phyloP scores from a whole-genome alignment of 2,113 vertebrate genomes.

The Sinosuthora webbiana region DNA sequence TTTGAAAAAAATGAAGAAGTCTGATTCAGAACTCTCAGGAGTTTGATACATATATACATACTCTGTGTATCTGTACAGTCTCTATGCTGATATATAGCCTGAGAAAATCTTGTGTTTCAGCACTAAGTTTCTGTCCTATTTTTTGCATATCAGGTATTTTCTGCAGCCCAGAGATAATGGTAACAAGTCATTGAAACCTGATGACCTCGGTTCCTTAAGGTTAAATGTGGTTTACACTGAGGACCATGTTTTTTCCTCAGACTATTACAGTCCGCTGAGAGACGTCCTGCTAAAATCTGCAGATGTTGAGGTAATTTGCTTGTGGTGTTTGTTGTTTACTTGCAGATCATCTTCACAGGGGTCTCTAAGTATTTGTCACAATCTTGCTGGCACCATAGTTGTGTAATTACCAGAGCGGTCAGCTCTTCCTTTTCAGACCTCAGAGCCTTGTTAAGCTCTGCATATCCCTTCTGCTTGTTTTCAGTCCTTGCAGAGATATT shows the following conservation, averaged over 20 bases:
- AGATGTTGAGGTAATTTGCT: conserved; percentile 82
- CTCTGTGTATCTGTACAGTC: background rate
- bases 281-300: conserved; percentile 90
- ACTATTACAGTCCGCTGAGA: conserved; percentile 89
- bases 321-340: background rate
- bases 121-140: background rate
- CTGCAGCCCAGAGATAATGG: conserved; percentile 94
- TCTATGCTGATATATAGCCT: background rate
- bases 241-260: conserved; percentile 94
- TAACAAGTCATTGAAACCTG: conserved; percentile 89
- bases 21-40: background rate
- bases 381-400: background rate
- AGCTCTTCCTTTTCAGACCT: background rate
- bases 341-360: background rate
- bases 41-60: background rate
- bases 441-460: background rate
- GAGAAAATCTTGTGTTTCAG: background rate
- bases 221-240: conserved; percentile 98
- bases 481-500: conserved; percentile 34
- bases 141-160: conserved; percentile 86
- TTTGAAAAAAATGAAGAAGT: background rate
- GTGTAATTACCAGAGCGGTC: background rate
- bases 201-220: conserved; percentile 92
- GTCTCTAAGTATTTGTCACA: background rate
- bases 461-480: conserved; percentile 19